Conservation (phyloP, 2,797 vertebrate species). For the Melanotaenia trifasciata region DNA sequence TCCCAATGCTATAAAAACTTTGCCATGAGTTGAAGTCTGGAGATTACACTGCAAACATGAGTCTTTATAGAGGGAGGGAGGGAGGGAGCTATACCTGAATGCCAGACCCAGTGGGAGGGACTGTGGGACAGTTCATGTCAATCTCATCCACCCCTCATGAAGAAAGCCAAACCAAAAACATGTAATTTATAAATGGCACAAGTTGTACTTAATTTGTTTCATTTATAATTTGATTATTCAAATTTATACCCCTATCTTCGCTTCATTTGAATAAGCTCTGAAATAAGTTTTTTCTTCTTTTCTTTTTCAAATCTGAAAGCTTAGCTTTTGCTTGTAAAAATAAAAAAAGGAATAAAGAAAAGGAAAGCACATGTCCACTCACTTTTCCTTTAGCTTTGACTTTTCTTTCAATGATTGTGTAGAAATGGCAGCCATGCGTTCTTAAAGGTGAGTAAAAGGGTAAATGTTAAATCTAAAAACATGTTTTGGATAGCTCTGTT, state of each 20-base stretch:
- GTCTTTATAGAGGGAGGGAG: conserved; percentile 75
- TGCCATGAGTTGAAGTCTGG: conserved; percentile 72
- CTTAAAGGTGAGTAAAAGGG: conserved; percentile 24
- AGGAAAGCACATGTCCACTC: too few species aligned
- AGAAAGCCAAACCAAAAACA: conserved; percentile 60
- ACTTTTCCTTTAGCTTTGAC: conserved; percentile 4
- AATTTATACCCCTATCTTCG: conserved; percentile 3
- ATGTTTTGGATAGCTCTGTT: conserved; percentile 17
- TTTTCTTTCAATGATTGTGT: conserved; percentile 9
- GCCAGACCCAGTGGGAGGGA: conserved; percentile 83
- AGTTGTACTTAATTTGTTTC: conserved; percentile 10
- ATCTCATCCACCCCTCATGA: conserved; percentile 72
- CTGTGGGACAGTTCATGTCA: conserved; percentile 80
- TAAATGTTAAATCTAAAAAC: conserved; percentile 21
- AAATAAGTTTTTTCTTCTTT: too few species aligned
- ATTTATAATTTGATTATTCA: conserved; percentile 33
- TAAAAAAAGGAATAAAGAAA: too few species aligned
- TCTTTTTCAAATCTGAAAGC: not conserved
- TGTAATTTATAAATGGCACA: conserved; percentile 19
- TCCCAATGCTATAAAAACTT: conserved; percentile 52
- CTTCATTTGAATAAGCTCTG: too few species aligned
- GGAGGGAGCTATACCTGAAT: conserved; percentile 80
- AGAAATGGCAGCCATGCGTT: conserved; percentile 5
- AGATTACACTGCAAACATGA: conserved; percentile 68
- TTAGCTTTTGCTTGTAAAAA: not conserved